phyloP scores from a whole-genome alignment of 2,113 vertebrate genomes.

The Malaclemys terrapin region DNA sequence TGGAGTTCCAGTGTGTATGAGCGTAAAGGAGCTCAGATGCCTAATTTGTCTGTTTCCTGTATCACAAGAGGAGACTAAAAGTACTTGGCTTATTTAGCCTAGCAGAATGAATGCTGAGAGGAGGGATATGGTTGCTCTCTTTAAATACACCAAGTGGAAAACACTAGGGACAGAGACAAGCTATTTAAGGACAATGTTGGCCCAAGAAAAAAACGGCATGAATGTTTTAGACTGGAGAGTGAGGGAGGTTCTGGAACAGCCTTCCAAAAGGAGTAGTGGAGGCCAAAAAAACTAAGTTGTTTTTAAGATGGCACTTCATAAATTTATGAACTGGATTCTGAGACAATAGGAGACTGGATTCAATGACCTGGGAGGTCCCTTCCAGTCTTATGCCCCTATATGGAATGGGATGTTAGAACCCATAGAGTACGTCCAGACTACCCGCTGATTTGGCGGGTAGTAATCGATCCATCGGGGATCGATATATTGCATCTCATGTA shows the following conservation, averaged over 20 bases:
- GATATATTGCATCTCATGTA: no score
- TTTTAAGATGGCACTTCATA: not conserved
- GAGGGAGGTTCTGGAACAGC: not conserved
- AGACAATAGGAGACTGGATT: not conserved
- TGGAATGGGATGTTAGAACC: fast-evolving
- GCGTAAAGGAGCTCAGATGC: not conserved
- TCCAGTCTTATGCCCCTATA: not conserved
- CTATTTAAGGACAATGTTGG: not conserved
- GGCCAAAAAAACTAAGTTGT: not conserved
- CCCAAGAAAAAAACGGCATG: not conserved
- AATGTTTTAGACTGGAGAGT: not conserved
- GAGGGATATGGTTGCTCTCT: not conserved
- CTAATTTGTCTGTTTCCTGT: not conserved
- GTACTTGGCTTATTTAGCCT: not conserved
- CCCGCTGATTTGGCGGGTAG: no score
- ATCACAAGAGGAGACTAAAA: not conserved
- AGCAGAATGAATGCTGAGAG: not conserved
- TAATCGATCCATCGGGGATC: no score
- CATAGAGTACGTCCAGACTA: not conserved
- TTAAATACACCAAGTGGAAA: not conserved
- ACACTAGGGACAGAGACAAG: not conserved
- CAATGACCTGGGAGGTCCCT: not conserved
- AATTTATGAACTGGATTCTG: not conserved
- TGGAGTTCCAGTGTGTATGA: not conserved
- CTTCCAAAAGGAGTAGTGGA: not conserved